These are phyloP conservation scores for Cinclus cinclus DNA, from an alignment of 2,113 vertebrate species.

Conservation along the genomic window DNA sequence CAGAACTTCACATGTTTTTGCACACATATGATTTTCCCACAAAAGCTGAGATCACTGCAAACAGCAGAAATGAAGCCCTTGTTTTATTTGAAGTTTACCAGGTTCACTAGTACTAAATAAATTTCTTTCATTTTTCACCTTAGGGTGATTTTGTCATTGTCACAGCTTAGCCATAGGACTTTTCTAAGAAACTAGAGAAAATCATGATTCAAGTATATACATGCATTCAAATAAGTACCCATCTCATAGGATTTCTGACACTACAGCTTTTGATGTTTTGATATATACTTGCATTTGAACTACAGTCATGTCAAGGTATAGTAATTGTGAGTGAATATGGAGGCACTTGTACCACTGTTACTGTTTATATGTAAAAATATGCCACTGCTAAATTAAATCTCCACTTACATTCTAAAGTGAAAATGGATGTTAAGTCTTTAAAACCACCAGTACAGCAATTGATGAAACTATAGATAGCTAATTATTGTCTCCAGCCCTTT, in stretches of 20 bases:
- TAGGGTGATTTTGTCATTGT: not conserved
- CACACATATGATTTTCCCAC: too few species aligned
- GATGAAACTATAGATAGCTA: not conserved
- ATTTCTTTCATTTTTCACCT: not conserved
- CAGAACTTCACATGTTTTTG: not conserved
- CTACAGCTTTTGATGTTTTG: not conserved
- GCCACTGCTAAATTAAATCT: not conserved
- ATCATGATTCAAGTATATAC: not conserved
- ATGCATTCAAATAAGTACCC: not conserved
- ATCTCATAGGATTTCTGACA: not conserved
- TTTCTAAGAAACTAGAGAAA: not conserved
- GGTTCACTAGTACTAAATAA: not conserved
- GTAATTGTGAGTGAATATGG: not conserved
- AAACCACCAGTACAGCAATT: not conserved
- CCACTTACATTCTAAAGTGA: not conserved
- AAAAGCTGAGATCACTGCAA: not conserved
- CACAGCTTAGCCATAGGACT: not conserved
- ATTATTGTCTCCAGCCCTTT: slow-evolving; percentile 23
- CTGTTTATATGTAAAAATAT: not conserved
- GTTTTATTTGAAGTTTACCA: not conserved
- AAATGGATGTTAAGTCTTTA: not conserved
- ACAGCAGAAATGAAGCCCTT: not conserved
- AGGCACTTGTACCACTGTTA: not conserved
- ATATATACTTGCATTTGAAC: not conserved
- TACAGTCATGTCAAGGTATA: not conserved